Conservation (phyloP, 2,797 vertebrate species). For the Buphagus erythrorhynchus region DNA sequence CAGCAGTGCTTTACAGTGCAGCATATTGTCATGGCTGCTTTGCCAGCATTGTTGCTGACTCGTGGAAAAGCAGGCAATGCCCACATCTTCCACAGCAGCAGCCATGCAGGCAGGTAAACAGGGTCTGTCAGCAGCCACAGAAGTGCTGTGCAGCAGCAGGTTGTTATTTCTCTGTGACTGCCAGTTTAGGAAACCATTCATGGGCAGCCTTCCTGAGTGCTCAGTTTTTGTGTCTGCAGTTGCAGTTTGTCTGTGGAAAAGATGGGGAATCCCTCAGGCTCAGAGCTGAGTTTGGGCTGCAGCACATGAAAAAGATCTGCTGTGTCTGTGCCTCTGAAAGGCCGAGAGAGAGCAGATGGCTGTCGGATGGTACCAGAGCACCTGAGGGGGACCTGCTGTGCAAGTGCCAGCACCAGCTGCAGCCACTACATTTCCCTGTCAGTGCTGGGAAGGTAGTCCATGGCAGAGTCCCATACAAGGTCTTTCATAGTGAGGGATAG, state of each 20-base stretch:
- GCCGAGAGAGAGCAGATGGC: not conserved
- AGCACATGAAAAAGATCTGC: fast-evolving
- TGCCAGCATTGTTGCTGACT: not conserved
- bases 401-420: not conserved
- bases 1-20: not conserved
- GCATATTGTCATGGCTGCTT: not conserved
- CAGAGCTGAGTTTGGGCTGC: not conserved
- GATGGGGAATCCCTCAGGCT: not conserved
- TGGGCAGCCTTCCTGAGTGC: fast-evolving
- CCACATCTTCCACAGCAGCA: not conserved
- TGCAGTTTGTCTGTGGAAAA: not conserved
- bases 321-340: not conserved
- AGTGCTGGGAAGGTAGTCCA: not conserved
- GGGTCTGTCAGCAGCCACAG: not conserved
- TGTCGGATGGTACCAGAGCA: not conserved
- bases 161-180: not conserved
- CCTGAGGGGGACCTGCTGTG: not conserved
- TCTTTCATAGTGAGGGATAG: fast-evolving
- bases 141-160: not conserved
- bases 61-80: not conserved
- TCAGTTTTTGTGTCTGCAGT: not conserved
- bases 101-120: not conserved
- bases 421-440: not conserved
- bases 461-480: not conserved
- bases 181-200: not conserved